Conservation (phyloP, 2,888 invertebrate species). For the Tenthredo scrophulariae region DNA sequence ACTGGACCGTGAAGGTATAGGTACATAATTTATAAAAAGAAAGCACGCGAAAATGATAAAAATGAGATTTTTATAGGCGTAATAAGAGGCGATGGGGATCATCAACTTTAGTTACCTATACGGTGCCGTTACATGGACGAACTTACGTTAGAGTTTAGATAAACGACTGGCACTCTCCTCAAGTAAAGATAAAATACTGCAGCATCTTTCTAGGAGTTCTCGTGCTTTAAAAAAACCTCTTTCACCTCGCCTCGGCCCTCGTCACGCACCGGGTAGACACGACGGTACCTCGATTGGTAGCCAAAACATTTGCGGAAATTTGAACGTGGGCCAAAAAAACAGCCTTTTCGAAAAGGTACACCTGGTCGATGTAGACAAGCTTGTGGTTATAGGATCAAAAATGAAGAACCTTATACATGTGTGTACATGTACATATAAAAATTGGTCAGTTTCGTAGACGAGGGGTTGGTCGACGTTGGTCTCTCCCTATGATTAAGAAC, state of each 20-base stretch:
- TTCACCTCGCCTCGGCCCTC: constrained; percentile 10
- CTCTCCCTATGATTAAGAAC: constrained; percentile 32
- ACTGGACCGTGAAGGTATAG: neutral
- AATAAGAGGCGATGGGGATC: constrained; percentile 7
- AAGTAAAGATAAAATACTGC: constrained; percentile 24
- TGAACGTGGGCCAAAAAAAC: constrained; percentile 73
- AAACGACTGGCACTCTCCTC: constrained; percentile 1
- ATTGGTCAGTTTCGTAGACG: neutral
- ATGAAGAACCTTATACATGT: constrained; percentile 50
- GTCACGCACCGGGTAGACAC: constrained; percentile 63
- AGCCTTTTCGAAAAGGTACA: constrained; percentile 70
- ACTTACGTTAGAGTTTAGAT: neutral
- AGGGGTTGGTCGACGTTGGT: neutral
- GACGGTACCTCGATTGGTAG: constrained; percentile 66
- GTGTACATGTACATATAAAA: neutral
- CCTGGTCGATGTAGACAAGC: constrained; percentile 67
- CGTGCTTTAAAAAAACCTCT: neutral
- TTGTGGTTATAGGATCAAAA: constrained; percentile 44
- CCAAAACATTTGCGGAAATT: constrained; percentile 71
- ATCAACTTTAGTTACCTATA: neutral
- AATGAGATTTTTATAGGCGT: neutral
- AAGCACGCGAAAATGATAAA: neutral
- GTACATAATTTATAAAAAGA: neutral
- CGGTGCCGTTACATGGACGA: neutral
- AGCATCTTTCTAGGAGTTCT: neutral